These are phyloP conservation scores for Pectinophora gossypiella DNA, from an alignment of 1,140 invertebrate genomes.

Conservation along the genomic window DNA sequence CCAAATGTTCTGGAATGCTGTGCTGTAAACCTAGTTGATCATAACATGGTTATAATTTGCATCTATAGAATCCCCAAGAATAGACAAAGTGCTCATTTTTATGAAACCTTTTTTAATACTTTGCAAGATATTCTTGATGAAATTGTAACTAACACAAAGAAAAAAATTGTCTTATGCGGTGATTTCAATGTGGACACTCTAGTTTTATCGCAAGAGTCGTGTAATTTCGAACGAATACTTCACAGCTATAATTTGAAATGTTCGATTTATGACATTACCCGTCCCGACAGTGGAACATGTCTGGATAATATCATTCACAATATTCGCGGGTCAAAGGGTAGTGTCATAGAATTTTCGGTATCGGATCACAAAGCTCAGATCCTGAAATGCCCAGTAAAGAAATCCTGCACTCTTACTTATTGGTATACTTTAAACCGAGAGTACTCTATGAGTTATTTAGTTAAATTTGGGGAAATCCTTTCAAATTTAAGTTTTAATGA, in stretches of 20 bases:
- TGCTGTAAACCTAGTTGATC: background rate
- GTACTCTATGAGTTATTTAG: background rate
- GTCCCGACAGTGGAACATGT: background rate
- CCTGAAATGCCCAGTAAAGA: background rate
- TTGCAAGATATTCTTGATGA: background rate
- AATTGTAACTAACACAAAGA: background rate
- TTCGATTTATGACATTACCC: background rate
- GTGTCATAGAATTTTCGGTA: background rate
- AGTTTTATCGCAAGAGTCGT: background rate
- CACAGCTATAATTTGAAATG: background rate
- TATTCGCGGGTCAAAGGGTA: background rate
- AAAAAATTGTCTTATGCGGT: conserved; percentile 1
- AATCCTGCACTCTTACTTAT: background rate
- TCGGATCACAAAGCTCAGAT: conserved; percentile 5
- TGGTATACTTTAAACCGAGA: background rate
- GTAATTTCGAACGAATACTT: background rate
- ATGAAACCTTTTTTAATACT: background rate
- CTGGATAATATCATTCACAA: conserved; percentile 3
- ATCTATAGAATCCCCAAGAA: conserved; percentile 6
- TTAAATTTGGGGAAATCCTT: background rate
- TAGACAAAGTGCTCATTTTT: background rate
- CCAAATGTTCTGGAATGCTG: background rate
- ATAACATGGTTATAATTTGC: conserved; percentile 1
- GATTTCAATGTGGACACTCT: background rate
- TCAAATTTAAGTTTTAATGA: background rate